Conservation (phyloP, 2,888 invertebrate genomes). For the Bruchidius siliquastri region DNA sequence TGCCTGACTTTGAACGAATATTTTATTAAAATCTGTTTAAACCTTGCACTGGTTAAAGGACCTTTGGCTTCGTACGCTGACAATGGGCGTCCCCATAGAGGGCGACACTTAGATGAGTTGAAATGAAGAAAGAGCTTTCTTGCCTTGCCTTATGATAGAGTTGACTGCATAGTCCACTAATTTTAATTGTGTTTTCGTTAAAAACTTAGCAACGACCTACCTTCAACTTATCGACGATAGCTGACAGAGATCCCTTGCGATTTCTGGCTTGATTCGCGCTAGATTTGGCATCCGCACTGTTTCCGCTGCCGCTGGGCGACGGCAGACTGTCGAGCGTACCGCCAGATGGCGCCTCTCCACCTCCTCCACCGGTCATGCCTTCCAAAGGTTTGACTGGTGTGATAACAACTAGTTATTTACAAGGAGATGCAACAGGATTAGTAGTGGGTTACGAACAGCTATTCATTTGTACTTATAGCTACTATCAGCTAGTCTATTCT, state of each 20-base stretch:
- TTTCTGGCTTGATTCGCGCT: slow-evolving; percentile 61
- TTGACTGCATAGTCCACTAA: too few species aligned
- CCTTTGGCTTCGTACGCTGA: too few species aligned
- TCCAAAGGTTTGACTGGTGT: slow-evolving; percentile 59
- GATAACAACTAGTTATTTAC: not conserved
- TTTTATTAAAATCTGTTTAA: too few species aligned
- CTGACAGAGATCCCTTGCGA: slow-evolving; percentile 71
- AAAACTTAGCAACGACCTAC: too few species aligned
- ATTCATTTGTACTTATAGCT: not conserved
- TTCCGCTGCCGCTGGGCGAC: slow-evolving; percentile 54
- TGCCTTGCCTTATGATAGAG: too few species aligned
- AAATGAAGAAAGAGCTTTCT: too few species aligned
- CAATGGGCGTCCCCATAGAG: too few species aligned
- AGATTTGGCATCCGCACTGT: slow-evolving; percentile 54
- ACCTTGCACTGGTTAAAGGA: too few species aligned
- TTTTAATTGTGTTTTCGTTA: too few species aligned
- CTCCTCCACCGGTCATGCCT: slow-evolving; percentile 36
- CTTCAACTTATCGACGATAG: slow-evolving; percentile 82
- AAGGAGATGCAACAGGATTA: not conserved
- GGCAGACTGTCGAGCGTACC: slow-evolving; percentile 43
- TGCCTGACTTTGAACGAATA: too few species aligned
- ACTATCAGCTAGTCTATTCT: not conserved
- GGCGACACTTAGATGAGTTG: too few species aligned
- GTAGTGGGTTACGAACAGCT: not conserved
- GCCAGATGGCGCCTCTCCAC: not conserved